Evolutionary conservation across 2,113 vertebrate genomes (phyloP).

Genomic region (Thermophis baileyi): DNA sequence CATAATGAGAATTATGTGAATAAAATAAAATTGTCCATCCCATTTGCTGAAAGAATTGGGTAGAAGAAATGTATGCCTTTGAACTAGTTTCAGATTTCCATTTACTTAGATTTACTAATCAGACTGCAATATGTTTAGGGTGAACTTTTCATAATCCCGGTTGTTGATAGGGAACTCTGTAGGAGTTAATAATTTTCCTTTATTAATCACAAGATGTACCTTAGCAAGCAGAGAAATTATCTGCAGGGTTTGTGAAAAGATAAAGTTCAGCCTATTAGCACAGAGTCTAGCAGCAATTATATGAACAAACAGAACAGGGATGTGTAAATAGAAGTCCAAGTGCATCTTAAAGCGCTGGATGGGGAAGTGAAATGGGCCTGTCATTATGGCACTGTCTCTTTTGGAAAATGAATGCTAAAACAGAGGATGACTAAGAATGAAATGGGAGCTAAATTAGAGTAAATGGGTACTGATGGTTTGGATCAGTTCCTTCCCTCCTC

Average conservation of each 20-base stretch:
- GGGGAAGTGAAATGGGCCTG: background rate
- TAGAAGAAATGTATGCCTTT: background rate
- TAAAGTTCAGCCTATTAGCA: slow-evolving; percentile 17
- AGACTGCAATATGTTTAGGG: accelerated
- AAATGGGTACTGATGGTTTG: background rate
- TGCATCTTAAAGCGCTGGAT: background rate
- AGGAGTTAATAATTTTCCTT: background rate
- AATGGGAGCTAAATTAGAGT: background rate
- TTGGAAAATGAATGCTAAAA: background rate
- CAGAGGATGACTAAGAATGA: background rate
- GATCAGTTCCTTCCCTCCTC: background rate
- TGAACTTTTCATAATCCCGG: background rate
- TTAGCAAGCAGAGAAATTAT: slow-evolving; percentile 11
- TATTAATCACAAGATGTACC: slow-evolving; percentile 15
- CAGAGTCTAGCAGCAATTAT: slow-evolving; percentile 20
- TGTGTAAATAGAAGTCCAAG: slow-evolving; percentile 20
- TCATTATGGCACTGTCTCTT: background rate
- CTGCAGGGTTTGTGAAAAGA: slow-evolving; percentile 15
- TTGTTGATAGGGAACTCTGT: background rate
- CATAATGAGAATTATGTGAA: background rate
- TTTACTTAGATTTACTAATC: background rate
- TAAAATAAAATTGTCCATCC: background rate
- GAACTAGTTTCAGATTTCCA: background rate
- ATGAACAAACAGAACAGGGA: slow-evolving; percentile 19
- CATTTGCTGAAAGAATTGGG: background rate